Evolutionary conservation across 1,140 invertebrate genomes (phyloP).

Genomic region (Nilaparvata lugens): DNA sequence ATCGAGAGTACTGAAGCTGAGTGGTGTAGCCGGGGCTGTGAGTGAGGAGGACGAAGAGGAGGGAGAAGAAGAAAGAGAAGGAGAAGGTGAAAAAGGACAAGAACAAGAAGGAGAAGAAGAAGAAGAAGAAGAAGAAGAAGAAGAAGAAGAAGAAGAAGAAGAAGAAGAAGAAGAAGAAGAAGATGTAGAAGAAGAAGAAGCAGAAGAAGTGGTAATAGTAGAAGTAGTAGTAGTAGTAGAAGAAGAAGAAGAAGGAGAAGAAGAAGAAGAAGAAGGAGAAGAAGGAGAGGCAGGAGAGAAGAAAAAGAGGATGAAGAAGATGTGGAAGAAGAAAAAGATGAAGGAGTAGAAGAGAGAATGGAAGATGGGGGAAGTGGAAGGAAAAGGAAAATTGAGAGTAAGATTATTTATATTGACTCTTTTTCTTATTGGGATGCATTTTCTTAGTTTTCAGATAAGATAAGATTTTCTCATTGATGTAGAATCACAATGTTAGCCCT

Average conservation of each 20-base stretch:
- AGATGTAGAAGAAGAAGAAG: slow-evolving; percentile 6
- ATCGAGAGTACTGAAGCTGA: not conserved
- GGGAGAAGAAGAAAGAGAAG: not conserved
- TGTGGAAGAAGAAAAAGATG: too few relatives aligned
- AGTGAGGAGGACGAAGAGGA: slow-evolving; percentile 7
- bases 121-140: not conserved
- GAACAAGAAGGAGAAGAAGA: not conserved
- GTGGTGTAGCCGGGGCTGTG: not conserved
- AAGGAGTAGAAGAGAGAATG: too few relatives aligned
- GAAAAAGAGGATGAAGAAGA: too few relatives aligned
- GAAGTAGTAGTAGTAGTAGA: not conserved
- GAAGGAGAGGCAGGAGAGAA: too few relatives aligned
- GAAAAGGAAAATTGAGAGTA: too few relatives aligned
- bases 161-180: slow-evolving; percentile 7
- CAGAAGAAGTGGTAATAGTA: not conserved
- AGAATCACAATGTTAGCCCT: too few relatives aligned
- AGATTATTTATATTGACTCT: too few relatives aligned
- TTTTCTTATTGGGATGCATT: too few relatives aligned
- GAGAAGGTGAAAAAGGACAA: too few relatives aligned
- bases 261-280: not conserved
- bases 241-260: slow-evolving; percentile 2
- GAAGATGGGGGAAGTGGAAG: too few relatives aligned
- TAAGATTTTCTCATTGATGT: too few relatives aligned
- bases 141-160: slow-evolving; percentile 7
- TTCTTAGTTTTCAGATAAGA: too few relatives aligned